Percentiles rank a stretch among this genome's conserved stretches.
Evolutionary conservation across 2,888 invertebrate genomes (phyloP).

Genomic region (Dynastes maya): DNA sequence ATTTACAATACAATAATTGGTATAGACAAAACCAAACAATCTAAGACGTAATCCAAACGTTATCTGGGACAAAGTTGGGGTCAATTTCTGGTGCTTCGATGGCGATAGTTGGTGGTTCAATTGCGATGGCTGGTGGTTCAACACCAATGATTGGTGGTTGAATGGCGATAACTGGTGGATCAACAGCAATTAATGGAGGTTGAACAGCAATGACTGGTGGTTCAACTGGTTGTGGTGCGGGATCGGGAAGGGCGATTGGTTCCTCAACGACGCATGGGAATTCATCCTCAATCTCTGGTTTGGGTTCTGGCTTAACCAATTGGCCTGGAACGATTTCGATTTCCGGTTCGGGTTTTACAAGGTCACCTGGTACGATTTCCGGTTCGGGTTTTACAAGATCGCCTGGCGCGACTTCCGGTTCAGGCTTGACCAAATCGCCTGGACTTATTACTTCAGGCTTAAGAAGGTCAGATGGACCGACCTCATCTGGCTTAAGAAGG

Average conservation of each 20-base stretch:
- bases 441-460: no score
- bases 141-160: neutral
- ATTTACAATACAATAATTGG: neutral
- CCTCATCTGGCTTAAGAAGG: no score
- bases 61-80: constrained; percentile 33
- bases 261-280: neutral
- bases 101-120: constrained; percentile 4
- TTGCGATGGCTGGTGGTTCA: neutral
- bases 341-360: neutral
- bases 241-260: neutral
- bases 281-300: neutral
- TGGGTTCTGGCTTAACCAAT: constrained; percentile 9
- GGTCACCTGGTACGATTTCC: neutral
- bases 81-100: constrained; percentile 3
- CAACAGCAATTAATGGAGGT: neutral
- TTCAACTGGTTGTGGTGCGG: neutral
- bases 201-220: neutral
- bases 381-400: no score
- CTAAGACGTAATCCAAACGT: constrained; percentile 31
- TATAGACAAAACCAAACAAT: neutral
- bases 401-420: no score
- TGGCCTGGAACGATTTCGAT: neutral
- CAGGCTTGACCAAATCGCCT: no score
- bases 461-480: no score
- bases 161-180: constrained; percentile 6